phyloP scores from a whole-genome alignment of 1,140 invertebrate genomes.

The Venturia canescens region DNA sequence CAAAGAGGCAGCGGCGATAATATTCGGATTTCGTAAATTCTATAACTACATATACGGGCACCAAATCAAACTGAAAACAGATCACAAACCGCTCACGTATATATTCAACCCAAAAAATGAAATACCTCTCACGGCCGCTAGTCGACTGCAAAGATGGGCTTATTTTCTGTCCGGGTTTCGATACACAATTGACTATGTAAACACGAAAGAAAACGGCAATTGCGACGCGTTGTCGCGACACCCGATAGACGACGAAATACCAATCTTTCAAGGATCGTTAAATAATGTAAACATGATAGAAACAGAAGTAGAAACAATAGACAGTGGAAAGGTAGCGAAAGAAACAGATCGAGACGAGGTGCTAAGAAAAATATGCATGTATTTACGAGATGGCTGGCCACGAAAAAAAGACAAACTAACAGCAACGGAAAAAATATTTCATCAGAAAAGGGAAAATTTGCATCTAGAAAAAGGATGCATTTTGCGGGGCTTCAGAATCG shows the following conservation, averaged over 20 bases:
- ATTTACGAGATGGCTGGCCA: neutral
- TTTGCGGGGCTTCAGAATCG: neutral
- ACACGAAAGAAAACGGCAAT: slow-evolving; percentile 28
- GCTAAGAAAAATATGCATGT: slow-evolving; percentile 18
- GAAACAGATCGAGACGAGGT: slow-evolving; percentile 15
- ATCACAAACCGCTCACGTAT: slow-evolving; percentile 36
- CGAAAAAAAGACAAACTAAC: neutral
- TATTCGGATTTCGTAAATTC: slow-evolving; percentile 38
- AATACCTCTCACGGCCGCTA: slow-evolving; percentile 36
- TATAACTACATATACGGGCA: slow-evolving; percentile 41
- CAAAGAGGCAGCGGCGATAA: slow-evolving; percentile 38
- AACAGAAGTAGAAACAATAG: neutral
- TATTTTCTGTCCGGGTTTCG: slow-evolving; percentile 37
- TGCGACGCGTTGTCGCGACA: slow-evolving; percentile 38
- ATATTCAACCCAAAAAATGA: slow-evolving; percentile 66
- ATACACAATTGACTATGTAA: slow-evolving; percentile 33
- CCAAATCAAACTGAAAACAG: slow-evolving; percentile 36
- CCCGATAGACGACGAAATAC: neutral
- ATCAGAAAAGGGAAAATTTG: neutral
- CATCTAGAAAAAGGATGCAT: neutral
- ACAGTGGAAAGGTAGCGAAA: slow-evolving; percentile 10
- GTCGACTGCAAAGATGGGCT: slow-evolving; percentile 41
- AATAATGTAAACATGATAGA: neutral
- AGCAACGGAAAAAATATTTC: slow-evolving; percentile 24
- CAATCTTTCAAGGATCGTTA: neutral